Conservation (phyloP, 2,113 vertebrate genomes). For the Castor canadensis region DNA sequence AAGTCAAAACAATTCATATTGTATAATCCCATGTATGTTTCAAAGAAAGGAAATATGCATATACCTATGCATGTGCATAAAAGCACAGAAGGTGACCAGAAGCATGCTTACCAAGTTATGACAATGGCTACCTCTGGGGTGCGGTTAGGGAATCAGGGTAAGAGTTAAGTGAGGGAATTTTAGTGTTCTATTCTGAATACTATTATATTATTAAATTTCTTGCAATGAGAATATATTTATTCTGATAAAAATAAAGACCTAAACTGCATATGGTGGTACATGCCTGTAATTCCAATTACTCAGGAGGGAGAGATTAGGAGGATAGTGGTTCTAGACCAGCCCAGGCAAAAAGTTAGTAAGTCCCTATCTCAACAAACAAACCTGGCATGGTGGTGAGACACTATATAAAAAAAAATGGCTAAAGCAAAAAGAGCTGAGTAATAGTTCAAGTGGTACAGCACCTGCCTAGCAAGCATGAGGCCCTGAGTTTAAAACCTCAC, state of each 20-base stretch:
- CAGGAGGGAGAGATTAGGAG: background rate
- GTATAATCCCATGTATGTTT: background rate
- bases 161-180: background rate
- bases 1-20: background rate
- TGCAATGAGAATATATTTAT: conserved; percentile 24
- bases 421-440: background rate
- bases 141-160: background rate
- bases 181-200: background rate
- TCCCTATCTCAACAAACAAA: background rate
- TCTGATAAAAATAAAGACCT: background rate
- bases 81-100: background rate
- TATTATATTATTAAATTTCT: background rate
- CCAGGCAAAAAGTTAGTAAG: background rate
- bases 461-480: too few species aligned
- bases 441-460: too few species aligned
- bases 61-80: background rate
- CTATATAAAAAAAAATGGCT: too few species aligned
- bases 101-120: background rate
- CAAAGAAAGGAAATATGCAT: background rate
- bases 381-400: too few species aligned
- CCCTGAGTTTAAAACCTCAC: too few species aligned
- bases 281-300: background rate
- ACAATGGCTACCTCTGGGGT: background rate
- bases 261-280: background rate
- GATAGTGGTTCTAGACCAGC: background rate